Evolutionary conservation across 2,113 vertebrate genomes (phyloP).

Genomic region (Isichthys henryi): DNA sequence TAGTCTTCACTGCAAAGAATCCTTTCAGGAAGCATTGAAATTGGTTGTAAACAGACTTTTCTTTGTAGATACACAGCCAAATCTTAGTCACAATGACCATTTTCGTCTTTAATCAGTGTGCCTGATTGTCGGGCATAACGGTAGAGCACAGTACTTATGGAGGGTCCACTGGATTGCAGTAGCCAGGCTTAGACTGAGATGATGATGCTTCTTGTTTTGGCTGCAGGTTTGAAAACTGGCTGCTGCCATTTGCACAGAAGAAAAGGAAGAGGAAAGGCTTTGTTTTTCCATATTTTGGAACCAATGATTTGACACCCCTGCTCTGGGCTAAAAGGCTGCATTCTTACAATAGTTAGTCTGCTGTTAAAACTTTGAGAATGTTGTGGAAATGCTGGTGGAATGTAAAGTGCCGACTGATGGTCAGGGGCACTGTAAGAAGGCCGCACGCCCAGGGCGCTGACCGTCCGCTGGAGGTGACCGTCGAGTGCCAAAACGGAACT

Average conservation of each 20-base stretch:
- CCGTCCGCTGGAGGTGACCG: conserved; percentile 34
- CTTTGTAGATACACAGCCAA: background rate
- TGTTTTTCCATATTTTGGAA: conserved; percentile 39
- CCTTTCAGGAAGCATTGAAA: background rate
- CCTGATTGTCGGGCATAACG: background rate
- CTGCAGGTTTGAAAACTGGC: conserved; percentile 32
- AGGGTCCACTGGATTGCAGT: background rate
- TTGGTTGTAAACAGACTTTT: background rate
- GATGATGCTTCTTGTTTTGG: background rate
- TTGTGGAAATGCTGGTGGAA: conserved; percentile 27
- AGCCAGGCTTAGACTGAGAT: background rate
- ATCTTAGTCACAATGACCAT: background rate
- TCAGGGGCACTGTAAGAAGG: conserved; percentile 26
- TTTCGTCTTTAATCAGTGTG: background rate
- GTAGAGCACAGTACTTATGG: background rate
- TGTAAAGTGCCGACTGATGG: conserved; percentile 14
- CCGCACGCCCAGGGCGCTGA: conserved; percentile 44
- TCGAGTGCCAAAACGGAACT: conserved; percentile 85
- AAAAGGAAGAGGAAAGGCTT: conserved; percentile 25
- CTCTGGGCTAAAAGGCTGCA: conserved; percentile 21
- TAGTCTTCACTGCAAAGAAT: background rate
- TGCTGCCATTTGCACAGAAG: conserved; percentile 39
- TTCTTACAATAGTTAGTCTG: conserved; percentile 9
- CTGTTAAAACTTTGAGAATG: conserved; percentile 5
- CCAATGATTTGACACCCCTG: conserved; percentile 34